A percentile compares a stretch with the other conserved stretches of the same genome.
Conservation (phyloP, 2,888 invertebrate species). For the Charanyca ferruginea region DNA sequence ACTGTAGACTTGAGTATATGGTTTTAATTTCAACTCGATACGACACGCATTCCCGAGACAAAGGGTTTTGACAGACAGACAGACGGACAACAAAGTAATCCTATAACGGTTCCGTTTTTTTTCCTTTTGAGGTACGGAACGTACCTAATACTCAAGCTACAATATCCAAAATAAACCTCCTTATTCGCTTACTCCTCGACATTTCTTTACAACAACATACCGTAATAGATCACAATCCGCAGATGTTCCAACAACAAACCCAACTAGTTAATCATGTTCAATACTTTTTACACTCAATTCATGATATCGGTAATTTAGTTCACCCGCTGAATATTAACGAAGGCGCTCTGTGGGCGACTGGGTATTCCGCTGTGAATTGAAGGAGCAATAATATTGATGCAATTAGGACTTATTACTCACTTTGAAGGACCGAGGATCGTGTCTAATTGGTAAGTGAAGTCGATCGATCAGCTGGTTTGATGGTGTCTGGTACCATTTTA, state of each 20-base stretch:
- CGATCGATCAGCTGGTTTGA: too few species aligned
- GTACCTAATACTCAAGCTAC: too few species aligned
- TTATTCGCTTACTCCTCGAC: background rate
- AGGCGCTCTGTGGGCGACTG: slow-evolving; percentile 22
- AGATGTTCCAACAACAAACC: slow-evolving; percentile 32
- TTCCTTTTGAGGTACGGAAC: too few species aligned
- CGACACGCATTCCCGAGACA: too few species aligned
- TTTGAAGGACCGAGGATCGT: slow-evolving; percentile 21
- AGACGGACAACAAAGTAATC: too few species aligned
- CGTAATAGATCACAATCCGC: slow-evolving; percentile 40
- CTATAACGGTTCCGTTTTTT: too few species aligned
- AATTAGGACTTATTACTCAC: slow-evolving; percentile 49
- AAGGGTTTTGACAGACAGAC: too few species aligned
- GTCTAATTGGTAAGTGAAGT: slow-evolving; percentile 26
- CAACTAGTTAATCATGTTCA: slow-evolving; percentile 32
- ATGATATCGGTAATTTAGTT: slow-evolving; percentile 50
- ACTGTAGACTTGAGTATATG: too few species aligned
- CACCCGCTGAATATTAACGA: slow-evolving; percentile 47
- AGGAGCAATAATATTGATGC: slow-evolving; percentile 26
- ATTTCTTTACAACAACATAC: background rate
- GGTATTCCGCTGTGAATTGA: slow-evolving; percentile 1
- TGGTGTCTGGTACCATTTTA: too few species aligned
- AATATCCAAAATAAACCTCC: background rate
- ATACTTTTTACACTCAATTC: slow-evolving; percentile 37
- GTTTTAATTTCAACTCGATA: too few species aligned